phyloP scores from a whole-genome alignment of 1,140 invertebrate species.

The Formica exsecta region DNA sequence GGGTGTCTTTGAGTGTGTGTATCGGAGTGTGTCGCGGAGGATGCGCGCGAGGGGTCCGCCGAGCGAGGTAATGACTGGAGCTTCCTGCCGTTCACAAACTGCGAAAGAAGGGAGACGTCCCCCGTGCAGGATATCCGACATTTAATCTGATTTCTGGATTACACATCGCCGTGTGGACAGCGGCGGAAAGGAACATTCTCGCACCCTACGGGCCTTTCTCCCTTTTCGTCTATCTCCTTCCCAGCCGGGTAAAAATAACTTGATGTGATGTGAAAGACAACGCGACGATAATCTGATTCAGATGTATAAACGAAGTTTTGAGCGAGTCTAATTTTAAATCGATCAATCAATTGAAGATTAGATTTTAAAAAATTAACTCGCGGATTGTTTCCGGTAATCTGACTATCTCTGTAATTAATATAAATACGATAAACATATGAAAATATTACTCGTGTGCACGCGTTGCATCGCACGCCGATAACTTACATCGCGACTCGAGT shows the following conservation, averaged over 20 bases:
- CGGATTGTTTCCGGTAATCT: background rate
- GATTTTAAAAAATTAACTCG: background rate
- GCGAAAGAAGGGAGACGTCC: slow-evolving; percentile 75
- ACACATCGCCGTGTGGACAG: slow-evolving; percentile 73
- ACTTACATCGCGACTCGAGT: slow-evolving; percentile 1
- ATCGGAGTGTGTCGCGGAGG: slow-evolving; percentile 83
- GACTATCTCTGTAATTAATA: background rate
- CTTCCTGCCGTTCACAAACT: slow-evolving; percentile 83
- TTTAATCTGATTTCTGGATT: slow-evolving; percentile 83
- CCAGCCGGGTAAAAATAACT: slow-evolving; percentile 62
- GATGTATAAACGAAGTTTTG: background rate
- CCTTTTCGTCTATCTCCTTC: slow-evolving; percentile 13
- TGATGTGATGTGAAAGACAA: background rate
- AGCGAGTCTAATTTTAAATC: background rate
- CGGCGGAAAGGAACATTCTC: slow-evolving; percentile 69
- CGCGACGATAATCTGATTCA: background rate
- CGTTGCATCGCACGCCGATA: slow-evolving; percentile 8
- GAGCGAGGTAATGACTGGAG: slow-evolving; percentile 83
- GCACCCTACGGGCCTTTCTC: slow-evolving; percentile 7
- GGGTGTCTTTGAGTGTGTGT: slow-evolving; percentile 78
- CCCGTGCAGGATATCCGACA: slow-evolving; percentile 80
- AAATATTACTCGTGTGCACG: background rate
- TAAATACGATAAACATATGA: background rate
- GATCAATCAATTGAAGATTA: background rate
- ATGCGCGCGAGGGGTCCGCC: slow-evolving; percentile 80